These are phyloP conservation scores for Cyanistes caeruleus DNA, from an alignment of 2,113 vertebrate genomes.

Conservation along the genomic window DNA sequence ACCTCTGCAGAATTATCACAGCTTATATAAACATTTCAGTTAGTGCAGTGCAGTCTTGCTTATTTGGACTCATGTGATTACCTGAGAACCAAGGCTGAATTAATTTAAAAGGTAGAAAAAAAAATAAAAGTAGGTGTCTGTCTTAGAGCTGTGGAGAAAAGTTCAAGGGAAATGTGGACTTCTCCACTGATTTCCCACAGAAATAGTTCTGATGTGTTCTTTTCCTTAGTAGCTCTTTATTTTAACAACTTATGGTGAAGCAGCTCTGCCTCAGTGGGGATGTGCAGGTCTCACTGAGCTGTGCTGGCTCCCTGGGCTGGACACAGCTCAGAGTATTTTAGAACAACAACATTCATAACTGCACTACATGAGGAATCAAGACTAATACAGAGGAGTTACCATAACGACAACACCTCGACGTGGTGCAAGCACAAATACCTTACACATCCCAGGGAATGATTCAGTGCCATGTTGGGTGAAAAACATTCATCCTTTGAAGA, in stretches of 20 bases:
- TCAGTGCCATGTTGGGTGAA: neutral
- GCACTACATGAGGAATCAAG: constrained; percentile 15
- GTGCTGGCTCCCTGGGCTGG: neutral
- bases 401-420: constrained; percentile 58
- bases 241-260: neutral
- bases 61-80: constrained; percentile 8
- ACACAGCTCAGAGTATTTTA: constrained; percentile 23
- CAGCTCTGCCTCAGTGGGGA: constrained; percentile 31
- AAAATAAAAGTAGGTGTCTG: neutral
- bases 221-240: neutral
- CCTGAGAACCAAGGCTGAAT: constrained; percentile 9
- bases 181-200: neutral
- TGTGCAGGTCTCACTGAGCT: constrained; percentile 1
- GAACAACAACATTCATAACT: constrained; percentile 40
- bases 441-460: constrained; percentile 12
- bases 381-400: constrained; percentile 62
- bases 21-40: neutral
- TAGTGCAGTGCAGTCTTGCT: neutral
- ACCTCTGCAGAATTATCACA: neutral
- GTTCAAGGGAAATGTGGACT: neutral
- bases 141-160: neutral
- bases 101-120: neutral
- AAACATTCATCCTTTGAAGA: neutral
- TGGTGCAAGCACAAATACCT: constrained; percentile 41
- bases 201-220: neutral